phyloP scores from a whole-genome alignment of 23 tunicate species.

The Ascidia mentula region DNA sequence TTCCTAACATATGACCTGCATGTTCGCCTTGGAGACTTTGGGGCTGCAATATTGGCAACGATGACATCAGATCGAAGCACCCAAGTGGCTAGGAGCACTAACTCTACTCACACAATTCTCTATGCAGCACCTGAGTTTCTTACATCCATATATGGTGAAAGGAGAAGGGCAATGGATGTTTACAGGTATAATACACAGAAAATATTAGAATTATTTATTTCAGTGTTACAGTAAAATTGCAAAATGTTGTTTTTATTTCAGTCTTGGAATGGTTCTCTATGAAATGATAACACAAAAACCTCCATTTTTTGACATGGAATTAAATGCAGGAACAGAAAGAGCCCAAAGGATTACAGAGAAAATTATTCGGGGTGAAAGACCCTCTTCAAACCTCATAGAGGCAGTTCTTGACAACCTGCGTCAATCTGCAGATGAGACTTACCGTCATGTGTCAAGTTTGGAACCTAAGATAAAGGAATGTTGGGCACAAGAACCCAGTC shows the following conservation, averaged over 20 bases:
- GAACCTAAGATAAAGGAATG: not conserved
- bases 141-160: not conserved
- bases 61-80: conserved; percentile 26
- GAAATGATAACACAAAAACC: not conserved
- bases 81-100: not conserved
- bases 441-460: not conserved
- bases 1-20: conserved; percentile 21
- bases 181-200: not conserved
- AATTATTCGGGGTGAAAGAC: conserved; percentile 8
- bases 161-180: conserved; percentile 36
- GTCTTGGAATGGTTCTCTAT: conserved; percentile 34
- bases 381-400: not conserved
- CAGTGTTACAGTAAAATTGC: no score
- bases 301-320: conserved; percentile 19
- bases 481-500: not conserved
- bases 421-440: not conserved
- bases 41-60: conserved; percentile 28
- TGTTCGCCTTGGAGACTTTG: conserved; percentile 43
- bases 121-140: conserved; percentile 49
- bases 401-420: not conserved
- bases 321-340: not conserved
- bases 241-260: not conserved
- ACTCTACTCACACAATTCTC: conserved; percentile 17
- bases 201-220: no score
- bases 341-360: not conserved